Evolutionary conservation across 2,797 vertebrate genomes (phyloP).

Genomic region (Bryconaethiops microstoma): DNA sequence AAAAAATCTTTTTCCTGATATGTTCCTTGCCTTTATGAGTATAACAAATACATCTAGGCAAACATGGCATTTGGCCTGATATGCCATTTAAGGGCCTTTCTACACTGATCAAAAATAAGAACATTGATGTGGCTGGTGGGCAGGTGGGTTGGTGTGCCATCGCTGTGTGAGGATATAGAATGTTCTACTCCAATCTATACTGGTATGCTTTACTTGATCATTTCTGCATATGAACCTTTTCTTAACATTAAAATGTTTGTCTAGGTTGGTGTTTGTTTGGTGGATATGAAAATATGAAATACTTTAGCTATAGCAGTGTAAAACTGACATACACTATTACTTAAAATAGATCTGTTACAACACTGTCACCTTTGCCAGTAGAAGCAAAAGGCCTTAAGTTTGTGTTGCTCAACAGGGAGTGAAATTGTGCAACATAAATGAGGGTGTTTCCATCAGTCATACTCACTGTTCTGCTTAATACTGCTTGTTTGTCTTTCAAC

Average conservation of each 20-base stretch:
- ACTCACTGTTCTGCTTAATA: neutral
- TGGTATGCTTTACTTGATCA: neutral
- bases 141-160: no score
- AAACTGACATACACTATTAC: neutral
- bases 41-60: constrained; percentile 16
- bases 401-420: constrained; percentile 41
- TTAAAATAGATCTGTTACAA: constrained; percentile 36
- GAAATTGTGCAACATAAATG: constrained; percentile 40
- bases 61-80: neutral
- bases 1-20: neutral
- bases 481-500: constrained; percentile 2
- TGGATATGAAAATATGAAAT: neutral
- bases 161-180: no score
- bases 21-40: constrained; percentile 16
- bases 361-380: constrained; percentile 1
- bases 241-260: neutral
- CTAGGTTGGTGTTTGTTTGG: no score
- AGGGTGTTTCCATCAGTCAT: constrained; percentile 7
- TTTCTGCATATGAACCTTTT: neutral
- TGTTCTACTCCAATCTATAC: neutral
- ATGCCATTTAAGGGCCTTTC: no score
- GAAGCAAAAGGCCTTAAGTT: constrained; percentile 5
- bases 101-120: no score
- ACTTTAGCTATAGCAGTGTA: neutral
- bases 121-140: no score